Evolutionary conservation across 2,797 vertebrate species (phyloP), one percentile per base, ranked within the genome.

Genomic region (Agapornis canus): DNA sequence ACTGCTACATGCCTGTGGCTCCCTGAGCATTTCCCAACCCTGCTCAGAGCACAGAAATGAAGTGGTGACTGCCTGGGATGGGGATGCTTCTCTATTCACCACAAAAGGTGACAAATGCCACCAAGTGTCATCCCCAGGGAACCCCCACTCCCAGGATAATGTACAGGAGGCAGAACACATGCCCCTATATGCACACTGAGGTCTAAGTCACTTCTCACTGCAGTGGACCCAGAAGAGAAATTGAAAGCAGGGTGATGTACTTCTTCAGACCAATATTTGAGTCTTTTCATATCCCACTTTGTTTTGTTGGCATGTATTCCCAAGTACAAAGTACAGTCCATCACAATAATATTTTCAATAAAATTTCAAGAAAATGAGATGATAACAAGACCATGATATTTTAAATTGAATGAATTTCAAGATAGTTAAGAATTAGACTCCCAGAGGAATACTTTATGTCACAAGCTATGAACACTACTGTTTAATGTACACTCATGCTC

Each of bases 401-500:
- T 98, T 98, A 98, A 98, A 98, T 98, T 98, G 98, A 98, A 99
- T 99, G 98, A 98, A 99, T 98, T 98, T 98, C 98, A 98, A 98
- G 98, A 99, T 99, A 99, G 98, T 99, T 99, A 99, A 99, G 99
- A 99, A 99, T 99, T 98, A 99, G 98, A 98, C 98, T 99, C 99
- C 98, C 98, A 98, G 98, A 97, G 97, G 99, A 98, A 98, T 97
- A 97, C 98, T 98, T 98, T 98, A 98, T 98, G 98, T 99, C 98
- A 97, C 98, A 98, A 98, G 98, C 98, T 97, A 99, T 98, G 98
- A 98, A 97, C 98, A 98, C 98, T 97, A 98, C 99, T 99, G 99
- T 99, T 99, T 99, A 99, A 99, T 99, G 99, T 99, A 99, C 98
- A 99, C 99, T 98, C 99, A 99, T 99, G 99, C 99, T 98, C 99